A percentile compares a stretch with the other conserved stretches of the same genome.
Evolutionary conservation across 2,113 vertebrate genomes (phyloP).

Genomic region (Leptobrachium ailaonicum): DNA sequence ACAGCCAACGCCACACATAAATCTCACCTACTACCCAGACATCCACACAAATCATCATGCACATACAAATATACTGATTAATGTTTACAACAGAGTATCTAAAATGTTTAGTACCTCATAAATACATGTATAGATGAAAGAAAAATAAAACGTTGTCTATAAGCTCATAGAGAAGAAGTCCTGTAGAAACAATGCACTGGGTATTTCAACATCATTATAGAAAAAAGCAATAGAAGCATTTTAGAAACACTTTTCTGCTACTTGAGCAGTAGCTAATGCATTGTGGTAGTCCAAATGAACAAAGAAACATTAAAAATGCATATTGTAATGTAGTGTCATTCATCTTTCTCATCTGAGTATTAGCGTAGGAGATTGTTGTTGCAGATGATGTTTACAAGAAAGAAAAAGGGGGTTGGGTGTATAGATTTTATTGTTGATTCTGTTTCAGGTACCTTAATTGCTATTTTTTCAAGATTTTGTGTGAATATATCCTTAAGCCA

Average conservation of each 20-base stretch:
- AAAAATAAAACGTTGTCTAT: too few species aligned
- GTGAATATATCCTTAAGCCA: too few species aligned
- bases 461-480: too few species aligned
- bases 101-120: too few species aligned
- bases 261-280: slow-evolving; percentile 44
- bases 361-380: slow-evolving; percentile 29
- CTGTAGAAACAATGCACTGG: neutral
- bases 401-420: neutral
- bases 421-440: too few species aligned
- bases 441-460: too few species aligned
- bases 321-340: slow-evolving; percentile 39
- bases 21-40: too few species aligned
- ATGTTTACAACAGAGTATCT: too few species aligned
- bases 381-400: slow-evolving; percentile 24
- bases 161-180: neutral
- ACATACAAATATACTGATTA: too few species aligned
- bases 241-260: slow-evolving; percentile 44
- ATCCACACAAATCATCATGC: too few species aligned
- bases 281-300: slow-evolving; percentile 44
- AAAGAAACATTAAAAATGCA: slow-evolving; percentile 45
- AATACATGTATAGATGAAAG: too few species aligned
- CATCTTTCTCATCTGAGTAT: slow-evolving; percentile 26
- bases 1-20: too few species aligned
- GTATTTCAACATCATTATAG: neutral
- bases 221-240: slow-evolving; percentile 15